Evolutionary conservation across 2,113 vertebrate species (phyloP).

Genomic region (Chionodraco myersi): DNA sequence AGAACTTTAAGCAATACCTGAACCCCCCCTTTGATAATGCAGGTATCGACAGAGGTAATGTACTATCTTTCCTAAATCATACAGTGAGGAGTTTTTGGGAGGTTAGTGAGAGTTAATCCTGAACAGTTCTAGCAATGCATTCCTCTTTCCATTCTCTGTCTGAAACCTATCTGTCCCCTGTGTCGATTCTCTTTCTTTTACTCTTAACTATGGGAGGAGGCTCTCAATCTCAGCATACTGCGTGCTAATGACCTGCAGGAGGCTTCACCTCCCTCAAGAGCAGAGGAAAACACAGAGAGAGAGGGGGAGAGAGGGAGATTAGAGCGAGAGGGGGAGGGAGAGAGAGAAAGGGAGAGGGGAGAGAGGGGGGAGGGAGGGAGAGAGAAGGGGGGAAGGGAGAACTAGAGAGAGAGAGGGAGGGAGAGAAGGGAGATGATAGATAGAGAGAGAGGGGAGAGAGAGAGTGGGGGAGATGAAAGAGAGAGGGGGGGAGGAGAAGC

Average conservation of each 20-base stretch:
- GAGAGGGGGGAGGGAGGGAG: too few relatives aligned
- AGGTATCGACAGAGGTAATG: slow-evolving; percentile 18
- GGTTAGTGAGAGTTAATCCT: neutral
- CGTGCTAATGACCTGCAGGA: slow-evolving; percentile 56
- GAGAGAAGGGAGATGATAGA: too few relatives aligned
- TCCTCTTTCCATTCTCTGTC: neutral
- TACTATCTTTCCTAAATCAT: neutral
- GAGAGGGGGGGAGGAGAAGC: neutral
- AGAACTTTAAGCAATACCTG: slow-evolving; percentile 16
- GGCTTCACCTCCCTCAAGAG: slow-evolving; percentile 61
- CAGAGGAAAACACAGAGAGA: slow-evolving; percentile 1
- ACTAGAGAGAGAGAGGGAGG: too few relatives aligned
- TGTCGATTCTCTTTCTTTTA: slow-evolving; percentile 7
- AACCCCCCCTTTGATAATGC: neutral
- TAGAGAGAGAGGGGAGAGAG: too few relatives aligned
- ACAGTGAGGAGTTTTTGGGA: too few relatives aligned
- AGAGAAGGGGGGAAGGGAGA: too few relatives aligned
- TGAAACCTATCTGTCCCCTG: neutral
- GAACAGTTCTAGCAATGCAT: neutral
- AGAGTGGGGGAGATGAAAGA: neutral
- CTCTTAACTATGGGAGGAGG: slow-evolving; percentile 58
- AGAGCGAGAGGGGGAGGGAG: too few relatives aligned
- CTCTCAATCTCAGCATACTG: slow-evolving; percentile 48
- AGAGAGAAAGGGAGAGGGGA: too few relatives aligned
- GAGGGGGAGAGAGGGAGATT: slow-evolving; percentile 8